Evolutionary conservation across 1,140 invertebrate genomes (phyloP), one percentile per base, ranked within the genome.

Genomic region (Drosophila kurseongensis): DNA sequence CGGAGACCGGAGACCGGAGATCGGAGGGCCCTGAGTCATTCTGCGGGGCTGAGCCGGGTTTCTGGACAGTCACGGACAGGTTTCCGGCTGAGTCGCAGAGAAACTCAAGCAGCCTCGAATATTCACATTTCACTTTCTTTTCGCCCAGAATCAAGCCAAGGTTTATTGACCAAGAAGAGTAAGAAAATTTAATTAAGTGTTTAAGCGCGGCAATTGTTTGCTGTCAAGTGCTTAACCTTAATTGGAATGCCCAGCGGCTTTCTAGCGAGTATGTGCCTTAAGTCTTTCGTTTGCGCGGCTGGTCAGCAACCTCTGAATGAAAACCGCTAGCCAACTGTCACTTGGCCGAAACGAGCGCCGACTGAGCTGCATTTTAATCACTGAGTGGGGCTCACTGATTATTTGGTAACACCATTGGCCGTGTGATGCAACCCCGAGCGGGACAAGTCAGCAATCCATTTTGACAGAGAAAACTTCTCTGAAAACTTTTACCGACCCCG

Each of bases 111-210:
- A 38, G 47, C 55, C 58, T 18, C 35, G 23, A 59, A 54, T 58
- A 67, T 50, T 54, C 44, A 36, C 65, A 63, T 86, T 86, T 86
- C 83, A 86, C 83, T 86, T 86, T 86, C 83, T 86, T 83, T 86
- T 86, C 75, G 76, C 51, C 79, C 71, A 86, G 83, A 86, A 86
- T 89, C 68, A 35, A 76, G 66, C 57, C 59, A 45, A 51, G 77
- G 81, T 84, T 84, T 84, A 66, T 84, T 80, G 81, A 80, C 81
- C 73, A 73, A 47, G 23, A 56, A 50, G 56, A 42, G 18, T 47
- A 45, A 51, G 29, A 62, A 79, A 73, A 65, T 58, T 50, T 65
- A 68, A 44, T 48, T 63, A 41, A 75, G 59, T 63, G 18, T 12
- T 60, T 42, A 13, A 56, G 36, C 13, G 23, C 35, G 23, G 60